Percentiles rank a stretch among this genome's conserved stretches.
Conservation (phyloP, 2,888 invertebrate genomes). For the Griposia aprilina region DNA sequence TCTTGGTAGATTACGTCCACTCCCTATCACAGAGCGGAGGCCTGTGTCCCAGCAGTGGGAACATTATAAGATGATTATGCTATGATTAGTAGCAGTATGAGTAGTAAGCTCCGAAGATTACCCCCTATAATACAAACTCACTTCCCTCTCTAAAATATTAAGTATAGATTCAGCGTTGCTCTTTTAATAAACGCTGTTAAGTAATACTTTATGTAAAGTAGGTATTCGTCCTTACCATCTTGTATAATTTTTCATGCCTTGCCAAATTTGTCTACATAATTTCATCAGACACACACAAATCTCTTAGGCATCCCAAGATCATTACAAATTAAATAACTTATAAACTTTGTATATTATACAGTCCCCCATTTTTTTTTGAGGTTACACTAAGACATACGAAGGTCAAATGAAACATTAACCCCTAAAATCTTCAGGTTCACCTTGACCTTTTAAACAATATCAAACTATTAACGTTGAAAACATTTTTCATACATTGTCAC, state of each 20-base stretch:
- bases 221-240: not conserved
- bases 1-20: too few relatives aligned
- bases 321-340: slow-evolving; percentile 47
- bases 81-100: too few relatives aligned
- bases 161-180: too few relatives aligned
- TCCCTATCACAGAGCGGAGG: too few relatives aligned
- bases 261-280: slow-evolving; percentile 29
- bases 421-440: not conserved
- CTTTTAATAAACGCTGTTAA: not conserved
- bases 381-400: not conserved
- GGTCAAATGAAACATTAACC: slow-evolving; percentile 36
- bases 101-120: too few relatives aligned
- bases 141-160: too few relatives aligned
- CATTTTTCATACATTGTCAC: slow-evolving; percentile 24
- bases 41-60: too few relatives aligned
- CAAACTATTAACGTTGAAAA: not conserved
- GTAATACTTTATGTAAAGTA: too few relatives aligned
- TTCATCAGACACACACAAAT: slow-evolving; percentile 2
- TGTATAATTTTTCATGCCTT: slow-evolving; percentile 12
- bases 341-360: slow-evolving; percentile 33
- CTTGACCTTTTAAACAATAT: slow-evolving; percentile 3
- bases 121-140: too few relatives aligned
- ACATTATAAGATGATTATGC: too few relatives aligned
- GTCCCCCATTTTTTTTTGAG: slow-evolving; percentile 15
- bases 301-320: slow-evolving; percentile 23